Percentiles rank a stretch among this genome's conserved stretches.
Conservation (phyloP, 1,140 invertebrate genomes). For the Hirudo medicinalis region DNA sequence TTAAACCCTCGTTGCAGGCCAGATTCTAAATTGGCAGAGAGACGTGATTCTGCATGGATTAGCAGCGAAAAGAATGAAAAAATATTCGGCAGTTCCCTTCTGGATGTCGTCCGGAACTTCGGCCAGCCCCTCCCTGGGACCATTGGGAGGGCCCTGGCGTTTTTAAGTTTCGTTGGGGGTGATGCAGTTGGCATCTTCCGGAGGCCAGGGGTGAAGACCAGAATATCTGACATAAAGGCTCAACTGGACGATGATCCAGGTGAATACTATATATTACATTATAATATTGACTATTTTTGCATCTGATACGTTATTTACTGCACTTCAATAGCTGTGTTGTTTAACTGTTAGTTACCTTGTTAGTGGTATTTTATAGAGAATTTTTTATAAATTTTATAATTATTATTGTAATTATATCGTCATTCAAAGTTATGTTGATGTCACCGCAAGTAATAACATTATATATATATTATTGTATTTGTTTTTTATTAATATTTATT, state of each 20-base stretch:
- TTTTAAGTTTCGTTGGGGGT: constrained; percentile 65
- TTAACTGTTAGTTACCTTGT: too few relatives aligned
- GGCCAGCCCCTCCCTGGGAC: constrained; percentile 74
- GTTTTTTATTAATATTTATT: too few relatives aligned
- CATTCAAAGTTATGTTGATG: too few relatives aligned
- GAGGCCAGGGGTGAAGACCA: constrained; percentile 56
- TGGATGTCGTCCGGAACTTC: background rate
- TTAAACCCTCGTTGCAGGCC: too few relatives aligned
- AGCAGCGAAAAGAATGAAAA: constrained; percentile 1
- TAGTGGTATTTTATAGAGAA: too few relatives aligned
- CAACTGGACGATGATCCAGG: constrained; percentile 56
- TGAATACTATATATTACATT: constrained; percentile 20
- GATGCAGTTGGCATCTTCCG: constrained; percentile 84
- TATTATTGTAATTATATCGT: too few relatives aligned
- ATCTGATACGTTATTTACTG: background rate
- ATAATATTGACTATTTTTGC: background rate
- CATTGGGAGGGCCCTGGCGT: constrained; percentile 68
- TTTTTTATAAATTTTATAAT: too few relatives aligned
- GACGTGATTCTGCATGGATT: too few relatives aligned
- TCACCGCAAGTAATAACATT: too few relatives aligned
- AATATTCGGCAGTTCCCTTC: constrained; percentile 12
- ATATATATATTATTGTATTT: too few relatives aligned
- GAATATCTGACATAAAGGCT: constrained; percentile 69
- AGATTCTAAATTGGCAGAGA: too few relatives aligned
- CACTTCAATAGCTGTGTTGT: too few relatives aligned